Percentiles rank a stretch among this genome's conserved stretches.
Conservation (phyloP, 2,113 vertebrate genomes). For the Dicaeum eximium region DNA sequence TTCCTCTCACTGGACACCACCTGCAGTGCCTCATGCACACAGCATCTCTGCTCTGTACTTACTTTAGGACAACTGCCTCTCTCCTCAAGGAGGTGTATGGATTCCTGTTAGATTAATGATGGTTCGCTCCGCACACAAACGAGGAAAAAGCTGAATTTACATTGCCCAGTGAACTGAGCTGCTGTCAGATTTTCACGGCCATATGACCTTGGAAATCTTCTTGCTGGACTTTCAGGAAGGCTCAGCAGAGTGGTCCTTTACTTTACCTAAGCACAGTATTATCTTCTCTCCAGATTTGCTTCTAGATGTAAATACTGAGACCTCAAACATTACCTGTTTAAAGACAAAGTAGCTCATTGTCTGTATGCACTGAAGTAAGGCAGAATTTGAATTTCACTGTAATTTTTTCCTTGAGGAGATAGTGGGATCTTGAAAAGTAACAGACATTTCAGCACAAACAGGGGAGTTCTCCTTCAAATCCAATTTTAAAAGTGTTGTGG, state of each 20-base stretch:
- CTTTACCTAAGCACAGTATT: background rate
- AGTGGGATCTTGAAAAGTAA: background rate
- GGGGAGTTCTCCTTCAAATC: background rate
- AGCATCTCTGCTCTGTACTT: background rate
- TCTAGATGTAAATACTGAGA: background rate
- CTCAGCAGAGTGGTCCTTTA: background rate
- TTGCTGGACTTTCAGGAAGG: background rate
- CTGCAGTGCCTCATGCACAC: background rate
- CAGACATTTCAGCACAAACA: background rate
- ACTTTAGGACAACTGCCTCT: background rate
- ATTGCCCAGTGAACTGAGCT: background rate
- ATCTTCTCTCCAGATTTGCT: background rate
- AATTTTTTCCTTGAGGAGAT: background rate
- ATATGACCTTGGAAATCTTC: background rate
- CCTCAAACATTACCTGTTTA: background rate
- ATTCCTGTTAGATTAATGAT: background rate
- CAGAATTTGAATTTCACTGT: background rate
- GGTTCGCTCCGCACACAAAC: background rate
- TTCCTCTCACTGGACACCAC: accelerated
- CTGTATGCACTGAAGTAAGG: background rate
- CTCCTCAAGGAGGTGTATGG: background rate
- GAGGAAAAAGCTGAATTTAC: background rate
- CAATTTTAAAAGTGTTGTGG: background rate
- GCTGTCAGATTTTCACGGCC: background rate
- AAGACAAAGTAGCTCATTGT: background rate